Evolutionary conservation across 2,113 vertebrate genomes (phyloP).

Genomic region (Carlito syrichta): DNA sequence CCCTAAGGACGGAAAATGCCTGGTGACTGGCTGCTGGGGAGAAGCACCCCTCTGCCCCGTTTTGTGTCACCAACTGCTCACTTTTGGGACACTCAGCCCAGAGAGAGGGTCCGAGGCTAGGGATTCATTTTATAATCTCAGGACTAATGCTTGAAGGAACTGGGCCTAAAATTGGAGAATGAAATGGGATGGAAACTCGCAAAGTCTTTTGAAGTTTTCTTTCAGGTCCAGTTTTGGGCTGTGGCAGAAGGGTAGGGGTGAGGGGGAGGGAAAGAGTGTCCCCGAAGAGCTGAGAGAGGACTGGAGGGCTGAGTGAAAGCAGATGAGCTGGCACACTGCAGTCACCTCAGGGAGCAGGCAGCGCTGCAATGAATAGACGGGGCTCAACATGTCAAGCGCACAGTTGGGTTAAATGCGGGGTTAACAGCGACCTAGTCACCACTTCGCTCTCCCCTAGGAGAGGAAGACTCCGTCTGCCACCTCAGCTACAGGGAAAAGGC

Average conservation of each 20-base stretch:
- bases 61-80: neutral
- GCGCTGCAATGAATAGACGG: neutral
- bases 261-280: fast-evolving
- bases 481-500: neutral
- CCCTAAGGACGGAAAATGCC: neutral
- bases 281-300: neutral
- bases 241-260: neutral
- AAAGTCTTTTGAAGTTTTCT: neutral
- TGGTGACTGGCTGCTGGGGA: neutral
- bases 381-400: neutral
- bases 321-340: neutral
- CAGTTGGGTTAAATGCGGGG: neutral
- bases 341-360: neutral
- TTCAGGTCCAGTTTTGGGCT: neutral
- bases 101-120: neutral
- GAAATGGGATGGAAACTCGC: conserved; percentile 21
- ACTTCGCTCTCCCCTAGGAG: neutral
- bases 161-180: neutral
- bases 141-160: neutral
- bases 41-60: neutral
- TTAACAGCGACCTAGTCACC: conserved; percentile 25
- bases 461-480: neutral
- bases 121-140: neutral
- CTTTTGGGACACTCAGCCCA: neutral
- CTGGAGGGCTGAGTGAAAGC: neutral